Evolutionary conservation across 1,140 invertebrate genomes (phyloP).

Genomic region (Rhizoglyphus robini): DNA sequence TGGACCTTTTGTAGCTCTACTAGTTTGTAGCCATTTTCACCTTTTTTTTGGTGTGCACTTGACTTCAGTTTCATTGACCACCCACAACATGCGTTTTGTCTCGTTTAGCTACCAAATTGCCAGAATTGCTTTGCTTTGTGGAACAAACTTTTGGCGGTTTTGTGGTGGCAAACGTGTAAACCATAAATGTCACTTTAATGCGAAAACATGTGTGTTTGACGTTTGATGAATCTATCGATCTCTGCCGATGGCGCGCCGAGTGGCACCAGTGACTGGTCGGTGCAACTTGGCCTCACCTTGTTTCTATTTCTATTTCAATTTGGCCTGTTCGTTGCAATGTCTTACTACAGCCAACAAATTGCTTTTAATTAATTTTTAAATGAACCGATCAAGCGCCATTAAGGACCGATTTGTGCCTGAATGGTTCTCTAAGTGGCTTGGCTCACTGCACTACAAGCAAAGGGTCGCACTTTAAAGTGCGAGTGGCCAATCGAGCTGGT

Average conservation of each 20-base stretch:
- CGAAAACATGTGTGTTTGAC: conserved; percentile 11
- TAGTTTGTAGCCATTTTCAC: too few relatives aligned
- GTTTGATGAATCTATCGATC: conserved; percentile 15
- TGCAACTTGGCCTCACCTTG: not conserved
- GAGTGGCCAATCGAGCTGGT: not conserved
- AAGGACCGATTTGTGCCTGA: not conserved
- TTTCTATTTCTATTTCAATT: not conserved
- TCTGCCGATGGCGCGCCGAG: not conserved
- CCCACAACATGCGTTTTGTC: too few relatives aligned
- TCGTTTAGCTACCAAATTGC: too few relatives aligned
- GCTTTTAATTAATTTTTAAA: conserved; percentile 14
- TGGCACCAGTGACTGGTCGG: not conserved
- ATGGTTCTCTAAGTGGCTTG: not conserved
- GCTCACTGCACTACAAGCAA: not conserved
- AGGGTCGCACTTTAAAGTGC: not conserved
- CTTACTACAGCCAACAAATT: not conserved
- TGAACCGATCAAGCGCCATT: conserved; percentile 3
- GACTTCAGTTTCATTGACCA: too few relatives aligned
- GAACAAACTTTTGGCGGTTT: too few relatives aligned
- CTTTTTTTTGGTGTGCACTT: too few relatives aligned
- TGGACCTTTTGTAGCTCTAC: too few relatives aligned
- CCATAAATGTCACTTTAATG: conserved; percentile 15
- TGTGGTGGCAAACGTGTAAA: conserved; percentile 5
- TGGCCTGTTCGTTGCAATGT: not conserved
- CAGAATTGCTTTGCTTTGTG: too few relatives aligned